Evolutionary conservation across 2,888 invertebrate genomes (phyloP), one percentile per base, ranked within the genome.

Genomic region (Spicauda simplicius): DNA sequence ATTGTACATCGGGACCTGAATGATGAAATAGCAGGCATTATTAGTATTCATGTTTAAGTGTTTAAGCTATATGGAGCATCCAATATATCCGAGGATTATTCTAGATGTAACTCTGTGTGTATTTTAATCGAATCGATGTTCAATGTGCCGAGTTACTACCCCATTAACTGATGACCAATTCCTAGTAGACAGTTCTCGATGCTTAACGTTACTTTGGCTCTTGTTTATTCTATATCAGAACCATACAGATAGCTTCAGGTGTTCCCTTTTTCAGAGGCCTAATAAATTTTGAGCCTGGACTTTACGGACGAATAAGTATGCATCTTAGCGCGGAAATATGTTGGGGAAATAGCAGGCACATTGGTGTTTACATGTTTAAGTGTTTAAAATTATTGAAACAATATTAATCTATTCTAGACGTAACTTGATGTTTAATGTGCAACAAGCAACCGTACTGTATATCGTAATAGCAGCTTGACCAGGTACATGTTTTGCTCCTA

Each of bases 351-450:
- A 48, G 48, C 25, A 48, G 50, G 59, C 25, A 16, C 59, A 60
- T 60, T 33, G 59, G 12, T 50, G 30, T 33, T 25, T 60, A 48
- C 45, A 20, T 58, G 45, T 58, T 58, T 58, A n/a, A 55, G 55
- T 55, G 30, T 55, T 30, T 55, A 20, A 50, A 30, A 14, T 12
- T 60, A n/a, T 50, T 33, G 50, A 50, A 30, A 16, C 16, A 10
- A 59, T 60, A 16, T 41, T 57, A 48, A 18, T 50, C 50, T 18
- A 16, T 60, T 16, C 30, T 59, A 59, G 59, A n/a, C 30, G 59
- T 59, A 59, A 50, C 16, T 59, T 59, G 59, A 50, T 59, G 59
- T 59, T 59, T 30, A 58, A 50, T 59, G 59, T 59, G 59, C 4
- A 48, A 14, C 12, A 48, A 45, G 16, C 59, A n/a, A n/a, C n/a